Evolutionary conservation across 2,113 vertebrate genomes (phyloP).

Genomic region (Choloepus hoffmanni): DNA sequence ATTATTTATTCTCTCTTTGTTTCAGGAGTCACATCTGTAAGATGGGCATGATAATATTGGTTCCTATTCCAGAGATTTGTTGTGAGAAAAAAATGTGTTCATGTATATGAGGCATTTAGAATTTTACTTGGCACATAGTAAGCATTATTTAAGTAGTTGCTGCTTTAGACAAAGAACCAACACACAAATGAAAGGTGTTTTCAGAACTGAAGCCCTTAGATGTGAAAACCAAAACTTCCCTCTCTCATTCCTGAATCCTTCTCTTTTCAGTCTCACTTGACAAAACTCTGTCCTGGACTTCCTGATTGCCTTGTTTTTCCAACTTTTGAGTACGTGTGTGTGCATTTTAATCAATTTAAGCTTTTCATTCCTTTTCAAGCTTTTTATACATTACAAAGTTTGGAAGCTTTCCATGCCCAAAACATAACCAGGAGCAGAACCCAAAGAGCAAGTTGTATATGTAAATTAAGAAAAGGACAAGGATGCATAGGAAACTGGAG

Average conservation of each 20-base stretch:
- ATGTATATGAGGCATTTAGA: neutral
- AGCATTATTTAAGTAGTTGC: neutral
- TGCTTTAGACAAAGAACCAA: neutral
- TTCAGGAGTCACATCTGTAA: neutral
- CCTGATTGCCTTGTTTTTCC: neutral
- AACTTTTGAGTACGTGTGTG: neutral
- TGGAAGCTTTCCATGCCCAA: constrained; percentile 27
- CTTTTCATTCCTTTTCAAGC: neutral
- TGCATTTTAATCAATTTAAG: constrained; percentile 25
- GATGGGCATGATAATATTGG: neutral
- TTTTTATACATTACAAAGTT: constrained; percentile 17
- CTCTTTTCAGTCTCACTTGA: neutral
- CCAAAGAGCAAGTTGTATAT: neutral
- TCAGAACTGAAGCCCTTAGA: neutral
- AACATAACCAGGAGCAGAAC: neutral
- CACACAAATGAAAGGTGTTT: neutral
- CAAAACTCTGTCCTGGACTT: neutral
- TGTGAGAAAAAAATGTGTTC: neutral
- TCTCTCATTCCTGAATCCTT: neutral
- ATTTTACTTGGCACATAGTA: constrained; percentile 12
- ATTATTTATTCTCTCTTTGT: neutral
- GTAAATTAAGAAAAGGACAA: constrained; percentile 1
- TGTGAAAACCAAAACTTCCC: neutral
- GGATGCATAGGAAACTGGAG: neutral
- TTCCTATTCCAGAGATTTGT: neutral